A percentile compares a stretch with the other conserved stretches of the same genome.
Evolutionary conservation across 2,113 vertebrate genomes (phyloP).

Genomic region (Panthera leo): DNA sequence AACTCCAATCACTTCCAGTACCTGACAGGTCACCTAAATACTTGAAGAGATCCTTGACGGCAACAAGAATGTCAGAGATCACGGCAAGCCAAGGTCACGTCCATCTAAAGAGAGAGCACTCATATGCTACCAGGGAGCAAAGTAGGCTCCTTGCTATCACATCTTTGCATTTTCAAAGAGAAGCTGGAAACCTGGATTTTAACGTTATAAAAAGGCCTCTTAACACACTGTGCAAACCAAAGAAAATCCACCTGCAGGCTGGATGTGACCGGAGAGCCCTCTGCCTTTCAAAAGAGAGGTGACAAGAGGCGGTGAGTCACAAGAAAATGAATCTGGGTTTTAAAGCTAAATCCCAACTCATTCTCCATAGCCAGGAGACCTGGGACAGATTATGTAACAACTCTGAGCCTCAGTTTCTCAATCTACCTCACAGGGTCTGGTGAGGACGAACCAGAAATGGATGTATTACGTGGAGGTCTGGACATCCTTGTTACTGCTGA

Average conservation of each 20-base stretch:
- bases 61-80: neutral
- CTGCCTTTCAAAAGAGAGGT: neutral
- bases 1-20: neutral
- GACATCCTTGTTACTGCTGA: neutral
- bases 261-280: neutral
- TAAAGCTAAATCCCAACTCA: neutral
- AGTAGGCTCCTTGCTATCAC: neutral
- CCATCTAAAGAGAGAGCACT: neutral
- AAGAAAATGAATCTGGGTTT: neutral
- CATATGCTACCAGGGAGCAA: neutral
- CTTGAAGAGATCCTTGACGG: neutral
- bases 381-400: neutral
- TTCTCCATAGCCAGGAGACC: neutral
- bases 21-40: neutral
- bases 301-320: neutral
- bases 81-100: neutral
- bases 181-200: neutral
- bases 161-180: neutral
- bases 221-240: neutral
- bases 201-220: neutral
- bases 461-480: fast-evolving
- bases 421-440: neutral
- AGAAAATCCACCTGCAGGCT: neutral
- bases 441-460: neutral
- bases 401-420: neutral